Evolutionary conservation across 2,113 vertebrate genomes (phyloP), one percentile per base, ranked within the genome.

Genomic region (Otis tarda): DNA sequence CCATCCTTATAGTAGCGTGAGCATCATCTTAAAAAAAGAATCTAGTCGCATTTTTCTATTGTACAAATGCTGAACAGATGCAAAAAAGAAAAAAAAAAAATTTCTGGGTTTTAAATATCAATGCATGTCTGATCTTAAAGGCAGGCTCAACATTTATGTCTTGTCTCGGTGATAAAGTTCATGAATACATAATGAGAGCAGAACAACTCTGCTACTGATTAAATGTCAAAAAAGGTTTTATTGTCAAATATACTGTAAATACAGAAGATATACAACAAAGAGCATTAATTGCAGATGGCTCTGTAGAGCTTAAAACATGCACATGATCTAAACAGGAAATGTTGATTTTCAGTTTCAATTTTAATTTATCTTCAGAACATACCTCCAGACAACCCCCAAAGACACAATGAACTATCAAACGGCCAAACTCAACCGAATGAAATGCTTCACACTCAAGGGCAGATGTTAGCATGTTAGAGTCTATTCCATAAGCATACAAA

Each of bases 181-280:
- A 97, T 96, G 94, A 97, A 97, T 95, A 95, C 67, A 89, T 92
- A 97, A 96, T 95, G 87, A 95, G 91, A 87, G 80, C 45, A 41
- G 93, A 96, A 95, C 94, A 96, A 96, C 86, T 96, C 73, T 91
- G 73, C 85, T 94, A 96, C 94, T 97, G 94, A 96, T 97, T 97
- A 97, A 92, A 96, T 93, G 94, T 95, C 94, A 96, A 94, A 97
- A 94, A 95, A 93, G 80, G 93, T 94, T 97, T 97, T 93, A 96
- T 95, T 97, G 93, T 95, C 90, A 95, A 95, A 96, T 93, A 90
- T 88, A 87, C 45, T 92, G 92, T 96, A 97, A 95, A 90, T 94
- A 92, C 64, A 71, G 81, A 94, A 95, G 94, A 95, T 89, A 83
- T 78, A 94, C 83, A 97, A 97, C 91, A 95, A 97, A 94, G 87